Evolutionary conservation across 2,797 vertebrate genomes (phyloP).

Genomic region (Premnoplex brunnescens): DNA sequence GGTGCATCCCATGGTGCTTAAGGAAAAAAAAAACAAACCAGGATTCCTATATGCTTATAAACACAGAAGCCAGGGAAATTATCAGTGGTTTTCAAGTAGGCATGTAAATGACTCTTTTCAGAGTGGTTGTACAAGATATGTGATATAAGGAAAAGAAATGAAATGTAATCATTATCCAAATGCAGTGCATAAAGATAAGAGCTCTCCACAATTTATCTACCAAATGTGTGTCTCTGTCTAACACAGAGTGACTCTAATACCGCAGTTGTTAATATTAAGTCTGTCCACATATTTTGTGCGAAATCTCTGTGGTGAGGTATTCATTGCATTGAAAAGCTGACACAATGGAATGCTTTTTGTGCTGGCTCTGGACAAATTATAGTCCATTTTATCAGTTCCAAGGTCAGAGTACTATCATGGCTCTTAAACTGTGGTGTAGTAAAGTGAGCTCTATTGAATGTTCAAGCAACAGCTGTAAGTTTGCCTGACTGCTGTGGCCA

Average conservation of each 20-base stretch:
- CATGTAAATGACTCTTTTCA: not conserved
- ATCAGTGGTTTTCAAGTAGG: not conserved
- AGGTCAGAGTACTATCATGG: slow-evolving; percentile 12
- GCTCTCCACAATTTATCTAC: slow-evolving; percentile 1
- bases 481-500: not conserved
- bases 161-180: slow-evolving; percentile 14
- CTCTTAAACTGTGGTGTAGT: not conserved
- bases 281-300: slow-evolving; percentile 20
- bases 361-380: slow-evolving; percentile 24
- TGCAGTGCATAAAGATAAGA: slow-evolving; percentile 5
- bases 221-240: not conserved
- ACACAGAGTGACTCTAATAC: not conserved
- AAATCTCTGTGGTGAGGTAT: slow-evolving; percentile 23
- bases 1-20: not conserved
- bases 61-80: not conserved
- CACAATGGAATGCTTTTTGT: slow-evolving; percentile 37
- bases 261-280: slow-evolving; percentile 27
- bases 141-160: not conserved
- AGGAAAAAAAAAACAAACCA: not conserved
- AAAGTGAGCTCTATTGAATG: not conserved
- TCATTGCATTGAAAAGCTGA: slow-evolving; percentile 26
- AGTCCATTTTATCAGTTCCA: slow-evolving; percentile 39
- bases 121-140: not conserved
- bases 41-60: not conserved
- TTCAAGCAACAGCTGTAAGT: not conserved